Evolutionary conservation across 2,797 vertebrate genomes (phyloP).

Genomic region (Cetoscarus ocellatus): DNA sequence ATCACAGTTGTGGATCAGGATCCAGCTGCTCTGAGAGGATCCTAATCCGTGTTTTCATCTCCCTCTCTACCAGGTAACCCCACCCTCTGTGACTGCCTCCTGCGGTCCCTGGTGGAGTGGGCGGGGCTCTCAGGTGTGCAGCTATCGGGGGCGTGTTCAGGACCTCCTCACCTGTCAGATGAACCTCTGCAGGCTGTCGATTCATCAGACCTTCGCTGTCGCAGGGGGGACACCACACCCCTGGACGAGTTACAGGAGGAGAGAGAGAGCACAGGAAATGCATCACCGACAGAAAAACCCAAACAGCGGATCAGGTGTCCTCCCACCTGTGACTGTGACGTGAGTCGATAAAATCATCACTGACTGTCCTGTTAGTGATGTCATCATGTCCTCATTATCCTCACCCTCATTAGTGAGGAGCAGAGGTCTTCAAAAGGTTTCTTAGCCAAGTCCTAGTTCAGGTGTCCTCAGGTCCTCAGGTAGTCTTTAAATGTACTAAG

Average conservation of each 20-base stretch:
- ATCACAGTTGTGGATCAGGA: too few species aligned
- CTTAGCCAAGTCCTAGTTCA: too few species aligned
- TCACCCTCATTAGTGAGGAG: too few species aligned
- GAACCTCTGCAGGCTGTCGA: constrained; percentile 85
- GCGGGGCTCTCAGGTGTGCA: constrained; percentile 68
- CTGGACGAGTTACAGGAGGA: constrained; percentile 65
- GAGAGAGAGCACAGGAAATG: constrained; percentile 24
- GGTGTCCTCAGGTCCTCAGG: too few species aligned
- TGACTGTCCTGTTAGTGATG: too few species aligned
- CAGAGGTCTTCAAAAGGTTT: too few species aligned
- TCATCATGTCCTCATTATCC: too few species aligned
- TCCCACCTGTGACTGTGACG: constrained; percentile 84
- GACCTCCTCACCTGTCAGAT: constrained; percentile 84
- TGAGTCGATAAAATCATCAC: constrained; percentile 52
- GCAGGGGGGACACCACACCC: constrained; percentile 28
- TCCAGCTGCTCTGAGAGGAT: too few species aligned
- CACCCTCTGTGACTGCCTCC: constrained; percentile 89
- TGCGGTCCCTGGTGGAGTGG: constrained; percentile 88
- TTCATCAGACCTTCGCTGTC: constrained; percentile 85
- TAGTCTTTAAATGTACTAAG: too few species aligned
- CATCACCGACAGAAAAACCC: neutral
- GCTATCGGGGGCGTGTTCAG: constrained; percentile 83
- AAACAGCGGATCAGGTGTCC: constrained; percentile 83
- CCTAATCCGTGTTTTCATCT: too few species aligned
- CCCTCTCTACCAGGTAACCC: too few species aligned